Conservation (phyloP, 2,113 vertebrate genomes). For the Caranx ignobilis region DNA sequence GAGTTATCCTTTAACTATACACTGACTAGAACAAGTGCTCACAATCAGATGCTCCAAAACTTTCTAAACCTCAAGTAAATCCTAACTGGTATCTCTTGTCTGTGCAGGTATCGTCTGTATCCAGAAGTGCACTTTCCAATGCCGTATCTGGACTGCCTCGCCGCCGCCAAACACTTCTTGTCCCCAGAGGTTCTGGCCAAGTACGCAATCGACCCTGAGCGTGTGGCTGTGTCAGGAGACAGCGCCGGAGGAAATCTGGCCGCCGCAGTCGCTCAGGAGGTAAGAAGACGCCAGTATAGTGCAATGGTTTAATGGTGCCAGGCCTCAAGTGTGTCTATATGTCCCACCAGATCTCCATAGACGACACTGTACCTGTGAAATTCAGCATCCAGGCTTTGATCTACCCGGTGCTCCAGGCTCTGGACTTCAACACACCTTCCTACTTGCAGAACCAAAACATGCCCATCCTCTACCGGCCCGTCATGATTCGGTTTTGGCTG, state of each 20-base stretch:
- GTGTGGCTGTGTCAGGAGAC: constrained; percentile 92
- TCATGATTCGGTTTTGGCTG: constrained; percentile 92
- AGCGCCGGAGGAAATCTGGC: constrained; percentile 96
- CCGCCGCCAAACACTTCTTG: constrained; percentile 90
- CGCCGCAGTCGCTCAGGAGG: constrained; percentile 92
- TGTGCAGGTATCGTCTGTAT: constrained; percentile 90
- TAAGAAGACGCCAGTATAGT: constrained; percentile 53
- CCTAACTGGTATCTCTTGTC: background rate
- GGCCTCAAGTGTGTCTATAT: background rate
- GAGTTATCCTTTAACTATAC: background rate
- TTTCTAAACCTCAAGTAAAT: too few relatives aligned
- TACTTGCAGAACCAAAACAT: constrained; percentile 88
- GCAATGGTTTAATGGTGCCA: background rate
- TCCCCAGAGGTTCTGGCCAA: constrained; percentile 85
- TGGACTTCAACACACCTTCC: constrained; percentile 94
- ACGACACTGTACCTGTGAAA: constrained; percentile 61
- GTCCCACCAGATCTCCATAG: constrained; percentile 61
- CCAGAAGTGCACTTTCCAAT: constrained; percentile 90
- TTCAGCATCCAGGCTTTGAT: constrained; percentile 89
- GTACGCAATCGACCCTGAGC: constrained; percentile 89
- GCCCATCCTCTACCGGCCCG: constrained; percentile 80
- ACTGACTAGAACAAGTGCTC: background rate
- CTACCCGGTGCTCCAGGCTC: constrained; percentile 91
- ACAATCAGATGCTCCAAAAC: background rate
- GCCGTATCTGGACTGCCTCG: constrained; percentile 88